phyloP scores from a whole-genome alignment of 2,797 vertebrate species.

The Apogon talboti region DNA sequence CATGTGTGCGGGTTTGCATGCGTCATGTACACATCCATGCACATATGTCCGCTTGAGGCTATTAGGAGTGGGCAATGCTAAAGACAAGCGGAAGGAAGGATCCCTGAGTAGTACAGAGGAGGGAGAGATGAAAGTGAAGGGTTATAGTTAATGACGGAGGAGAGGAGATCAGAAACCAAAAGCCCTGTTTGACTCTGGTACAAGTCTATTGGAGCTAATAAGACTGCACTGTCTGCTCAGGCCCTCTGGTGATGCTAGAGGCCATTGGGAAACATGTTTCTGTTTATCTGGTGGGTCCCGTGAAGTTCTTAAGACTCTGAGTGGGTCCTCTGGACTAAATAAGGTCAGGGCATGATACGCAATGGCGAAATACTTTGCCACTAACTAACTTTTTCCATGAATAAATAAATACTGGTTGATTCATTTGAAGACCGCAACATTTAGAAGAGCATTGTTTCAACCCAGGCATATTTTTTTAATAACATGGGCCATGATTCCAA shows the following conservation, averaged over 20 bases:
- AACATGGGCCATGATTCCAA: too few relatives aligned
- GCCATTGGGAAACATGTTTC: slow-evolving; percentile 31
- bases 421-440: too few relatives aligned
- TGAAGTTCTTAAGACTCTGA: neutral
- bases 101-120: slow-evolving; percentile 49
- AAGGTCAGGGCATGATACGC: neutral
- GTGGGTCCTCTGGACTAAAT: neutral
- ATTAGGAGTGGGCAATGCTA: slow-evolving; percentile 34
- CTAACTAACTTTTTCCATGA: too few relatives aligned
- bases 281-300: slow-evolving; percentile 31
- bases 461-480: too few relatives aligned
- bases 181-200: slow-evolving; percentile 38
- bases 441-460: too few relatives aligned
- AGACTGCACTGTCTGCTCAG: slow-evolving; percentile 11
- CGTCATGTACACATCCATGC: slow-evolving; percentile 11
- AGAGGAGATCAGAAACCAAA: slow-evolving; percentile 41
- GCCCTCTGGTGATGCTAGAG: slow-evolving; percentile 14
- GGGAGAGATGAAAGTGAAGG: slow-evolving; percentile 71
- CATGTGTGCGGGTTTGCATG: neutral
- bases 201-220: slow-evolving; percentile 35
- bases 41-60: slow-evolving; percentile 42
- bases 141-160: slow-evolving; percentile 53
- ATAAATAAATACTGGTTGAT: too few relatives aligned
- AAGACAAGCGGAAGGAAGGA: slow-evolving; percentile 62
- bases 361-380: too few relatives aligned